phyloP scores from a whole-genome alignment of 2,888 invertebrate genomes.

The Hipparchia semele region DNA sequence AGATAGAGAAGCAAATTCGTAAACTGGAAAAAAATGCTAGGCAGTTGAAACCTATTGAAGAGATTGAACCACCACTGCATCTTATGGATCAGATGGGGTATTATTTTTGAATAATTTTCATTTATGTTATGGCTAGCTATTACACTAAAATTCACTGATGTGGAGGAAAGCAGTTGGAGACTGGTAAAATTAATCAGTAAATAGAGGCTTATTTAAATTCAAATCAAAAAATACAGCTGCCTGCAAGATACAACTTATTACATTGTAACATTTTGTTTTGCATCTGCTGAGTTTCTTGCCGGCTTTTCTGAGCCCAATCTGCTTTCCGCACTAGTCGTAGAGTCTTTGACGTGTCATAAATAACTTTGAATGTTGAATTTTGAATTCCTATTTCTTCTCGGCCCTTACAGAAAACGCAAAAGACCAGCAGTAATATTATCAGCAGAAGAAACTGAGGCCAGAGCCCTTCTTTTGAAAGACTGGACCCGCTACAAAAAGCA shows the following conservation, averaged over 20 bases:
- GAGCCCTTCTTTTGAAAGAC: constrained; percentile 86
- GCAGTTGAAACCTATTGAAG: constrained; percentile 95
- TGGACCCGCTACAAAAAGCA: constrained; percentile 89
- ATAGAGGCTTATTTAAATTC: no score
- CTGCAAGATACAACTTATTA: no score
- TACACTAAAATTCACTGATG: no score
- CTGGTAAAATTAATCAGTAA: no score
- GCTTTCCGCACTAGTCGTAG: no score
- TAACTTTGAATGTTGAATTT: no score
- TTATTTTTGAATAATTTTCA: constrained; percentile 33
- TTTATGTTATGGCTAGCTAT: no score
- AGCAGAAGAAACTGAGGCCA: constrained; percentile 84
- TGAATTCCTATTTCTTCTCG: not conserved
- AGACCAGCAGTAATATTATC: constrained; percentile 78
- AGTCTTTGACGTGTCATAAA: no score
- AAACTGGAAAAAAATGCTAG: constrained; percentile 90
- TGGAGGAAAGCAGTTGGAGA: no score
- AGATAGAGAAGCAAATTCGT: constrained; percentile 93
- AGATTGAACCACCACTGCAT: constrained; percentile 88
- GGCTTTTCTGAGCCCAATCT: no score
- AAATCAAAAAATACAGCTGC: no score
- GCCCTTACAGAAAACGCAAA: constrained; percentile 60
- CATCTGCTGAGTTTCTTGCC: not conserved
- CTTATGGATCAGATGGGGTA: constrained; percentile 86
- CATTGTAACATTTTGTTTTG: not conserved